Conservation (phyloP, 2,888 invertebrate genomes). For the Eristalinus sepulchralis region DNA sequence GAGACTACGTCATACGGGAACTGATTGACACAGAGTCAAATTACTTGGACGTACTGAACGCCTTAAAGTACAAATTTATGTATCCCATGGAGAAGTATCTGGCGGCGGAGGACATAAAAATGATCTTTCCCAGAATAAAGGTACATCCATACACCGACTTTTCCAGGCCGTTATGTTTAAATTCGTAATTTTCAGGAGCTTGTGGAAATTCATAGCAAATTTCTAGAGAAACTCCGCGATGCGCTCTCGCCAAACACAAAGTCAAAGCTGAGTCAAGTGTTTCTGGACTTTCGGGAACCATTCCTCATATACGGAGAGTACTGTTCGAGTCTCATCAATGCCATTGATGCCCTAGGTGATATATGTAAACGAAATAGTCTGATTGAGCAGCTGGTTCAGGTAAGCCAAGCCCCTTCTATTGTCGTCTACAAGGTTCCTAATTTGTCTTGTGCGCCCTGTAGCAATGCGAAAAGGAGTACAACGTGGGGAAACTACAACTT, state of each 20-base stretch:
- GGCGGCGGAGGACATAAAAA: constrained; percentile 87
- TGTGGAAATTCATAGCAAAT: constrained; percentile 91
- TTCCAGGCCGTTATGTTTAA: not conserved
- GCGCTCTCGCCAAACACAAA: constrained; percentile 85
- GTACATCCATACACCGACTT: constrained; percentile 80
- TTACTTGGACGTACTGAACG: constrained; percentile 95
- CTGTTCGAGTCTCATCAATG: constrained; percentile 94
- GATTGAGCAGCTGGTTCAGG: constrained; percentile 80
- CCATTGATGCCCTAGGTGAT: constrained; percentile 89
- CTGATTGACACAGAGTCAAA: constrained; percentile 98
- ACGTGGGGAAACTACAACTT: constrained; percentile 96
- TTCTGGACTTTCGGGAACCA: constrained; percentile 94
- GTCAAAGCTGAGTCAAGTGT: constrained; percentile 88
- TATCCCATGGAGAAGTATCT: constrained; percentile 88
- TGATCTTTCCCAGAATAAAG: constrained; percentile 95
- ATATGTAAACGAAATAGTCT: constrained; percentile 79
- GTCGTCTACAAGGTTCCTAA: not conserved
- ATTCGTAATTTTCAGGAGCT: constrained; percentile 86
- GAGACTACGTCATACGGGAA: constrained; percentile 96
- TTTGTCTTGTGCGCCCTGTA: constrained; percentile 80
- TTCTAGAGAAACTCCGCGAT: constrained; percentile 90
- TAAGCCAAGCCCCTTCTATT: constrained; percentile 31
- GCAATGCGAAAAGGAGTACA: constrained; percentile 96
- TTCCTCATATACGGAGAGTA: constrained; percentile 97
- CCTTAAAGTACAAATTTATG: constrained; percentile 90